Evolutionary conservation across 2,888 invertebrate species (phyloP), one percentile per base, ranked within the genome.

Genomic region (Drosophila demipolita): DNA sequence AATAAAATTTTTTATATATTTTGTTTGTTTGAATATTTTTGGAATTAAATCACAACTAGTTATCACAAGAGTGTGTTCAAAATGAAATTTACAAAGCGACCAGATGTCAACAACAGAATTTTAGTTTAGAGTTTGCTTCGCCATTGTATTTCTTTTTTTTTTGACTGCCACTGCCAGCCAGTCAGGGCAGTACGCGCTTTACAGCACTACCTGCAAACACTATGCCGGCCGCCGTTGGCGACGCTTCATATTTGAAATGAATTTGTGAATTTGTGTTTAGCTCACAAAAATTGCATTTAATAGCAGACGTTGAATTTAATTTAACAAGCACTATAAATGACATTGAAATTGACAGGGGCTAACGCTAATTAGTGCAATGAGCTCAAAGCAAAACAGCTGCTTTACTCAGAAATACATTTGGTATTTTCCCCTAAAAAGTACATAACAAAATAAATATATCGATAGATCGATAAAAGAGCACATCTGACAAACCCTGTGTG

Each of bases 71-170:
- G 53, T 70, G 76, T 69, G 77, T 80, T 78, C 38, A 66, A 83
- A 83, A 75, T 73, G 68, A 66, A 80, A 74, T 64, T 66, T 73
- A 83, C 73, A 86, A 73, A 86, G 83, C 90, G 89, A 90, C 84
- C 84, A 85, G 85, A 89, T 85, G 90, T 90, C 90, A 81, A 87
- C 82, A 89, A 82, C 80, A 72, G 71, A 88, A 62, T 73, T 88
- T 85, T 73, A 73, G 75, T 87, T 78, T 72, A 82, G 70, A 77
- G 82, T 52, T 82, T 82, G 75, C 82, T 83, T 87, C 82, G 89
- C 87, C 89, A 89, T 87, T 89, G 84, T 89, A 71, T 87, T 82
- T 82, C 54, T 54, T 58, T 57, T 32, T 63, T 58, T 60, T 65
- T 75, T 55, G 26, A 55, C 55, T 55, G 26, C n/a, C 36, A 65